phyloP scores from a whole-genome alignment of 2,113 vertebrate species.

The Sterna hirundo region DNA sequence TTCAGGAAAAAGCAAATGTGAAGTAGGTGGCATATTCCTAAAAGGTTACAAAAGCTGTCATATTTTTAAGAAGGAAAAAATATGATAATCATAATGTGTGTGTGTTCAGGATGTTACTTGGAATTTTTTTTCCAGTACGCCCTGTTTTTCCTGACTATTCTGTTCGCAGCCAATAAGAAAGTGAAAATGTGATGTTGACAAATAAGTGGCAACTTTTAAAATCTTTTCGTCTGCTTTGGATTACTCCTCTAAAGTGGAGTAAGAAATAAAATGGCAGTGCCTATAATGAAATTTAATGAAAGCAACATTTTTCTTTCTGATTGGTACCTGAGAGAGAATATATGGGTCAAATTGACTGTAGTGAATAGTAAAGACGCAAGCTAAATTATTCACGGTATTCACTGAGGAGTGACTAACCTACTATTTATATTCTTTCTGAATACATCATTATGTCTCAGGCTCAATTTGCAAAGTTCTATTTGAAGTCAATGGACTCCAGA shows the following conservation, averaged over 20 bases:
- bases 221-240: background rate
- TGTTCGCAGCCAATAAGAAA: background rate
- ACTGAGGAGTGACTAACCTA: conserved; percentile 65
- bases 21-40: background rate
- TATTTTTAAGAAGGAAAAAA: background rate
- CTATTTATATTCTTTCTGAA: conserved; percentile 64
- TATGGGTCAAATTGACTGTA: conserved; percentile 49
- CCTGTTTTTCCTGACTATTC: background rate
- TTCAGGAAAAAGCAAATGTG: background rate
- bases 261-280: background rate
- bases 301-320: conserved; percentile 13
- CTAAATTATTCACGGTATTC: conserved; percentile 54
- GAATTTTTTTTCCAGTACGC: background rate
- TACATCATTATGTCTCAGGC: conserved; percentile 37
- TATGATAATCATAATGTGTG: background rate
- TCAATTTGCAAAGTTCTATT: conserved; percentile 47
- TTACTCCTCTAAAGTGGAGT: background rate
- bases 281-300: conserved; percentile 7
- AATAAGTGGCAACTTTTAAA: background rate
- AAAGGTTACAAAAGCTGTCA: background rate
- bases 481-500: conserved; percentile 55
- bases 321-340: conserved; percentile 48
- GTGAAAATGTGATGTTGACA: background rate
- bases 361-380: background rate
- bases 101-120: background rate